Evolutionary conservation across 2,888 invertebrate species (phyloP).

Genomic region (Sinopyrophorus schimmeli): DNA sequence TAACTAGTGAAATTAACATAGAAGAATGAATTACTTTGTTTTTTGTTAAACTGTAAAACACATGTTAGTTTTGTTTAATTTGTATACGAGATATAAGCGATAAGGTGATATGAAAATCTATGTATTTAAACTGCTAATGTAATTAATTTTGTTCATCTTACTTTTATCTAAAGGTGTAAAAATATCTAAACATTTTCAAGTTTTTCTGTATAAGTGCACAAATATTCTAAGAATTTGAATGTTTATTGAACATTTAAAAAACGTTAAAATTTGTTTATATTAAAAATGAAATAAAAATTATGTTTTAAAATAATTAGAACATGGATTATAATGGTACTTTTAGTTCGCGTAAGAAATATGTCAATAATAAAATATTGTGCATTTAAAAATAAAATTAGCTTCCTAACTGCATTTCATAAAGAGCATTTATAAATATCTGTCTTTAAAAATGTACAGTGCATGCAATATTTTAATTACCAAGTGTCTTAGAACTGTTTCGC

Average conservation of each 20-base stretch:
- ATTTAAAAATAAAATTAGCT: constrained; percentile 12
- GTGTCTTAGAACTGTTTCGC: no score
- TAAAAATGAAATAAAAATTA: no score
- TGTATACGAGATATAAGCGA: constrained; percentile 27
- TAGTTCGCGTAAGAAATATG: constrained; percentile 20
- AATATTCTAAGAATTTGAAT: constrained; percentile 6
- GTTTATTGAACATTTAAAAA: constrained; percentile 1
- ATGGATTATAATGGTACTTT: no score
- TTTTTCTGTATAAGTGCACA: constrained; percentile 16
- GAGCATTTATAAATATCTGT: constrained; percentile 3
- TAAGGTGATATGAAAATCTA: constrained; percentile 31
- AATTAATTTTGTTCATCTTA: constrained; percentile 20
- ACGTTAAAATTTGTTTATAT: no score
- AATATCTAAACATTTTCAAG: constrained; percentile 20
- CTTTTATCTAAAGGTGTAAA: constrained; percentile 13
- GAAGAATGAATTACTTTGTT: constrained; percentile 27
- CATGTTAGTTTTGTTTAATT: constrained; percentile 21
- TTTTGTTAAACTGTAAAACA: constrained; percentile 14
- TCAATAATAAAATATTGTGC: constrained; percentile 16
- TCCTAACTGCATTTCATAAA: constrained; percentile 2
- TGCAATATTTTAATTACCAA: no score
- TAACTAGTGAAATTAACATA: constrained; percentile 42
- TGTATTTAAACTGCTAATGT: constrained; percentile 26
- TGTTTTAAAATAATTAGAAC: no score
- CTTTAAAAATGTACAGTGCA: no score